Conservation (phyloP, 2,888 invertebrate species). For the Cremastinae sp. region DNA sequence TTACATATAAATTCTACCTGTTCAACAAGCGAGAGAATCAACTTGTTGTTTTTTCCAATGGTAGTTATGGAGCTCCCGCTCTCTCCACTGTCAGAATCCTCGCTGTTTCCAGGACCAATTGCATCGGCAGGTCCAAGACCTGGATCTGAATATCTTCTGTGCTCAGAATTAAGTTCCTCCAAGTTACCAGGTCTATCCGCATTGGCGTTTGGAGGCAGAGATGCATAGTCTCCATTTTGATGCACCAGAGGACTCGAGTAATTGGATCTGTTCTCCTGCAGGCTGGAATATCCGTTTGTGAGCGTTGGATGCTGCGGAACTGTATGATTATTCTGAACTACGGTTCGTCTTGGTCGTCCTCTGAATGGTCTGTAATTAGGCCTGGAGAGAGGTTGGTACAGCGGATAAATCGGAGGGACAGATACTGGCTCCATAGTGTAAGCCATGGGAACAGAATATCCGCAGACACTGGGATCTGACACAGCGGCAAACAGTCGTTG, state of each 20-base stretch:
- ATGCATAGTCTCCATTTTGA: slow-evolving; percentile 82
- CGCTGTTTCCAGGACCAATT: slow-evolving; percentile 81
- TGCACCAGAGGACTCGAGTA: slow-evolving; percentile 65
- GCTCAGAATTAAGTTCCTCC: slow-evolving; percentile 82
- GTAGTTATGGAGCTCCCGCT: slow-evolving; percentile 81
- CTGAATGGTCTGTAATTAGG: slow-evolving; percentile 69
- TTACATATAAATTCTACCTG: slow-evolving; percentile 83
- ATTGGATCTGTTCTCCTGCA: slow-evolving; percentile 71
- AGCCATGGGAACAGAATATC: slow-evolving; percentile 80
- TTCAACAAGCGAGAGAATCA: slow-evolving; percentile 85
- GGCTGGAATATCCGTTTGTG: slow-evolving; percentile 72
- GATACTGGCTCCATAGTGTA: slow-evolving; percentile 84
- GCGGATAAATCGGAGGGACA: slow-evolving; percentile 83
- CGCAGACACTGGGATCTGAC: slow-evolving; percentile 80
- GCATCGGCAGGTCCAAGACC: slow-evolving; percentile 82
- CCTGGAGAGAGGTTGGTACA: slow-evolving; percentile 81
- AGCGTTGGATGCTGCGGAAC: slow-evolving; percentile 15
- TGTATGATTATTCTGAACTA: slow-evolving; percentile 62
- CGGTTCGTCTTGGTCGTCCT: slow-evolving; percentile 66
- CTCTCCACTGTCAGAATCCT: slow-evolving; percentile 81
- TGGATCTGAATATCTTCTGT: slow-evolving; percentile 86
- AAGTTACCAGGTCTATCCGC: slow-evolving; percentile 81
- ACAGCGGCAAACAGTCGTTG: slow-evolving; percentile 82
- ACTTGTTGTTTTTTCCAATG: slow-evolving; percentile 82
- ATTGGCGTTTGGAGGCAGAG: slow-evolving; percentile 87